Base-by-base conservation (phyloP, 2,797 vertebrate species). In the Spizella passerina region DNA sequence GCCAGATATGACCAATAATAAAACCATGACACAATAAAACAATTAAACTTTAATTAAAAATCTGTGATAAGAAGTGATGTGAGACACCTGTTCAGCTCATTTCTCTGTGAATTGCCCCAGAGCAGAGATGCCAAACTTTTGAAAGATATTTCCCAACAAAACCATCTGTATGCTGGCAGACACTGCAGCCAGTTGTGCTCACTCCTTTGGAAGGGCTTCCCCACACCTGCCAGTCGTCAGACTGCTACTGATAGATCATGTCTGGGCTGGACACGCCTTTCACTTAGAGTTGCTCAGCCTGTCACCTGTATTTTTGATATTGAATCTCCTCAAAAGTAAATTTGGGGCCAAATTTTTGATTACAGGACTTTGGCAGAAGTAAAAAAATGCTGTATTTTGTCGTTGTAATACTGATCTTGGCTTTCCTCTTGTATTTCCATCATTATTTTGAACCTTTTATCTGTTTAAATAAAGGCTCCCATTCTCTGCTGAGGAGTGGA, bases 161-260 rank as follows among this genome's bases (percentile, higher is more conserved):
- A 91, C 38, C 76, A 86, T 88, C 64, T 93, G 94, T 82, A 66
- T 53, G 56, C 41, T 97, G 94, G 92, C 93, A 93, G 75, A 52
- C 1, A 3, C 69, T 68, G 46, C 60, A 90, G 55, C 70, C 90
- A 72, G 47, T 96, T 94, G 78, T 59, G 24, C 71, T 88, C 4
- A 1, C 43, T 93, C 55, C 82, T 78, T 95, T 81, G 85, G 82
- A 79, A 0, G 6, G 55, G 49, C 55, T 96, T 94, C 80, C 60
- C 47, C 32, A 76, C 94, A 93, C 94, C 92, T 96, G 91, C 61
- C 88, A 44, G 88, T 49, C 1, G 0, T 92, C 92, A 87, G 75
- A 69, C 56, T 65, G 69, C 73, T 70, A 38, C 86, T 90, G 93
- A 90, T 52, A 79, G 66, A 60, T 71, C 22, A 3, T 90, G 57